A percentile compares a stretch with the other conserved stretches of the same genome.
Evolutionary conservation across 2,797 vertebrate species (phyloP).

Genomic region (Myotis daubentonii): DNA sequence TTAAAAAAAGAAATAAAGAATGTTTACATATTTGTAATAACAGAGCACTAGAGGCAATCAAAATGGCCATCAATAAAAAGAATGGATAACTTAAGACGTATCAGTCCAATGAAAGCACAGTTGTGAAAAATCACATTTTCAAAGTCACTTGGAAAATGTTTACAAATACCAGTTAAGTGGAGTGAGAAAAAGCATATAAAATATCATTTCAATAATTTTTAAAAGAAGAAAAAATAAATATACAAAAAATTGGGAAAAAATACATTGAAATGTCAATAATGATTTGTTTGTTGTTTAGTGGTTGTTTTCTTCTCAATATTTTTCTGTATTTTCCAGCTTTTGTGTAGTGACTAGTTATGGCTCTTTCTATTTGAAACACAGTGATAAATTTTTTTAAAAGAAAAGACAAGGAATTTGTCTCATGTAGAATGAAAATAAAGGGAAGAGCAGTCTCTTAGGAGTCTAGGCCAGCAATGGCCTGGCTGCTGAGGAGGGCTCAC

Average conservation of each 20-base stretch:
- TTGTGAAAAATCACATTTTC: conserved; percentile 47
- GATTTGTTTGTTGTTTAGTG: neutral
- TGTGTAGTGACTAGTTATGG: neutral
- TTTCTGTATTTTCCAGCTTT: conserved; percentile 44
- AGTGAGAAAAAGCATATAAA: neutral
- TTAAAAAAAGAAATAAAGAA: neutral
- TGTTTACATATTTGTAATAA: neutral
- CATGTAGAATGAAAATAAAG: neutral
- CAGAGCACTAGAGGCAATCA: neutral
- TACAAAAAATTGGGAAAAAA: conserved; percentile 34
- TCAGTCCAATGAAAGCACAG: neutral
- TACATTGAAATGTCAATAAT: neutral
- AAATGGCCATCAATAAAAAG: conserved; percentile 30
- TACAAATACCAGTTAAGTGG: neutral
- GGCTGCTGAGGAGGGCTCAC: neutral
- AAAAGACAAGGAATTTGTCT: neutral
- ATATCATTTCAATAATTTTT: neutral
- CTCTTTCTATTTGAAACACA: neutral
- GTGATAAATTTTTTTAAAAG: neutral
- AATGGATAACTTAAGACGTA: conserved; percentile 19
- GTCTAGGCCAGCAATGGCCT: neutral
- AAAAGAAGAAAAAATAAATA: neutral
- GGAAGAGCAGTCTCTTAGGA: neutral
- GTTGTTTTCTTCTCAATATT: conserved; percentile 17
- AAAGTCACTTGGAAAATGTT: conserved; percentile 38